Conservation (phyloP, 1,140 invertebrate species). For the Ips typographus region DNA sequence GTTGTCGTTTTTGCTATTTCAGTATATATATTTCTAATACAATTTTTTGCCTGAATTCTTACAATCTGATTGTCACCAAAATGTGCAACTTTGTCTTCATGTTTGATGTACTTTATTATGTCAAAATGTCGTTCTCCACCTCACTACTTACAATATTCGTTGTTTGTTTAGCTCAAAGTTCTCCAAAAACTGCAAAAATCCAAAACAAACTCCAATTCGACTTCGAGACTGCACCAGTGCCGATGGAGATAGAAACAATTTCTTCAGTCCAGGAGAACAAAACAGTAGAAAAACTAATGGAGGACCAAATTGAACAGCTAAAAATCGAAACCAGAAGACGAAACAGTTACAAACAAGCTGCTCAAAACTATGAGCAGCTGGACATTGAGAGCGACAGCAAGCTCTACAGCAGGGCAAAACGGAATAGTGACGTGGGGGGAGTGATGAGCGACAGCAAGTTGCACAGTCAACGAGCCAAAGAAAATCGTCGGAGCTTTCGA, state of each 20-base stretch:
- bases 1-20: too few relatives aligned
- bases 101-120: not conserved
- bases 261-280: constrained; percentile 38
- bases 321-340: constrained; percentile 44
- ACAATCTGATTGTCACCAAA: too few relatives aligned
- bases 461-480: constrained; percentile 34
- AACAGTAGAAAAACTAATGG: constrained; percentile 45
- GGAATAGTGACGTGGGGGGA: constrained; percentile 26
- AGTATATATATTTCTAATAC: too few relatives aligned
- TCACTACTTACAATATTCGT: not conserved
- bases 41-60: too few relatives aligned
- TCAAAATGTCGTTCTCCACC: not conserved
- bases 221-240: constrained; percentile 25
- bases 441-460: constrained; percentile 33
- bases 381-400: constrained; percentile 38
- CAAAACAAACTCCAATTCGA: constrained; percentile 31
- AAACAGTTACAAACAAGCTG: constrained; percentile 49
- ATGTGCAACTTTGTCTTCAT: too few relatives aligned
- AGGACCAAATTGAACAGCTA: constrained; percentile 48
- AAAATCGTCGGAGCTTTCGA: constrained; percentile 40
- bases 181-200: constrained; percentile 29
- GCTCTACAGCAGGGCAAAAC: constrained; percentile 18
- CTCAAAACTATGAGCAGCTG: constrained; percentile 47
- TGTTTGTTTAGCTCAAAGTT: constrained; percentile 14
- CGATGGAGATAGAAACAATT: constrained; percentile 34